Conservation (phyloP, 2,888 invertebrate species). For the Coelopa pilipes region DNA sequence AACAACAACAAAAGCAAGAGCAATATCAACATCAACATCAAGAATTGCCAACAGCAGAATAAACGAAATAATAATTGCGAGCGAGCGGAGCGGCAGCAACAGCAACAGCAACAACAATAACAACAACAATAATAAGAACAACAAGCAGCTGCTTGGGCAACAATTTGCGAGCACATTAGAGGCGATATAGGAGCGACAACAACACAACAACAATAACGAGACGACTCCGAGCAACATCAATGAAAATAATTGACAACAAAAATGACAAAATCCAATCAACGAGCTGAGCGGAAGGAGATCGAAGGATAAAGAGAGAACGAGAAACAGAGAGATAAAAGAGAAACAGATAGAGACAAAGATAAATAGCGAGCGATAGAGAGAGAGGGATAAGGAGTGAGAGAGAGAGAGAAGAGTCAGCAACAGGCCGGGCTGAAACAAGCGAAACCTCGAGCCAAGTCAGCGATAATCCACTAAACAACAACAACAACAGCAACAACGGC, state of each 20-base stretch:
- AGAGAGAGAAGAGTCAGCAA: too few species aligned
- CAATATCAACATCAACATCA: conserved; percentile 33
- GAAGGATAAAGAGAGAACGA: too few species aligned
- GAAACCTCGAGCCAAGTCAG: neutral
- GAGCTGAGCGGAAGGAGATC: neutral
- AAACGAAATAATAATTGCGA: conserved; percentile 23
- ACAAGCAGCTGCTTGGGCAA: neutral
- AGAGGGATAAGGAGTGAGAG: neutral
- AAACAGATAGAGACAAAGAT: neutral
- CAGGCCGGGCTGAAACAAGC: neutral
- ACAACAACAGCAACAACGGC: conserved; percentile 7
- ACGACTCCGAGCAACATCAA: conserved; percentile 19
- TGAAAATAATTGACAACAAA: conserved; percentile 26
- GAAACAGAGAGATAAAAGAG: neutral
- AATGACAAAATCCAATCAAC: conserved; percentile 26
- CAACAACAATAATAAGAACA: neutral
- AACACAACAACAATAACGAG: conserved; percentile 16
- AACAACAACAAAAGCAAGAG: conserved; percentile 15
- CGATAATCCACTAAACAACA: neutral
- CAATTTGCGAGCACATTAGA: neutral
- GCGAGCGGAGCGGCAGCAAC: neutral
- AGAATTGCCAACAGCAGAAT: conserved; percentile 31
- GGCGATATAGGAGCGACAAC: neutral
- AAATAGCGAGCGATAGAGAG: too few species aligned
- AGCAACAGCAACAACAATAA: conserved; percentile 10